These are phyloP conservation scores for Lophotis ruficrista DNA, from an alignment of 2,113 vertebrate genomes.

Conservation along the genomic window DNA sequence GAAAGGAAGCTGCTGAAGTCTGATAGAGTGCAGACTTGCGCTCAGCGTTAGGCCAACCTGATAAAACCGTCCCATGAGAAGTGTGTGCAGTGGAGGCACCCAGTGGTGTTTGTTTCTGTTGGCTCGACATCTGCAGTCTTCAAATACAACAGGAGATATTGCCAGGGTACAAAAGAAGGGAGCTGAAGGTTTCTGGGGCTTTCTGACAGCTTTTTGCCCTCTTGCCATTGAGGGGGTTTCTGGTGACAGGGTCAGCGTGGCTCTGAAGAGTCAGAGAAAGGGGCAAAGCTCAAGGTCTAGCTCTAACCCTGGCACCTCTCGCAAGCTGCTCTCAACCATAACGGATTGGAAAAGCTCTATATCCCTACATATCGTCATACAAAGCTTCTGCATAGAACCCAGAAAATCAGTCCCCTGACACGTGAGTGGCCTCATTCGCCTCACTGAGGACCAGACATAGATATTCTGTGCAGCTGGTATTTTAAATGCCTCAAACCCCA, in stretches of 20 bases:
- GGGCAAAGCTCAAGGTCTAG: not conserved
- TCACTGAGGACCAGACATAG: accelerated
- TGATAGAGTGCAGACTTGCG: not conserved
- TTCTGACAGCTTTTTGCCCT: not conserved
- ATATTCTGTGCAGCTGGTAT: accelerated
- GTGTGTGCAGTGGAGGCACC: not conserved
- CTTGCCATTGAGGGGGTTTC: not conserved
- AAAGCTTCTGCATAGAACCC: not conserved
- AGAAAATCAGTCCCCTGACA: not conserved
- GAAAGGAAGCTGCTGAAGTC: not conserved
- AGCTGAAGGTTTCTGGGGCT: not conserved
- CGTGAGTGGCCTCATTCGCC: accelerated
- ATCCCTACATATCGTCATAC: accelerated
- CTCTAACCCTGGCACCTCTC: not conserved
- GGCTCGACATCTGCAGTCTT: not conserved
- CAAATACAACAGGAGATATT: not conserved
- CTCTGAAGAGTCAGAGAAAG: not conserved
- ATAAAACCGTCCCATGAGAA: not conserved
- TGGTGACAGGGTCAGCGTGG: not conserved
- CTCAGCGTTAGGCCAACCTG: accelerated
- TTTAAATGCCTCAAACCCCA: not conserved
- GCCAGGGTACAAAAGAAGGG: not conserved
- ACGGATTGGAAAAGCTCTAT: not conserved
- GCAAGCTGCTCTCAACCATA: accelerated
- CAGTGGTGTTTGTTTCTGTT: not conserved